phyloP scores from a whole-genome alignment of 2,797 vertebrate genomes.

The Smutsia temminckii region DNA sequence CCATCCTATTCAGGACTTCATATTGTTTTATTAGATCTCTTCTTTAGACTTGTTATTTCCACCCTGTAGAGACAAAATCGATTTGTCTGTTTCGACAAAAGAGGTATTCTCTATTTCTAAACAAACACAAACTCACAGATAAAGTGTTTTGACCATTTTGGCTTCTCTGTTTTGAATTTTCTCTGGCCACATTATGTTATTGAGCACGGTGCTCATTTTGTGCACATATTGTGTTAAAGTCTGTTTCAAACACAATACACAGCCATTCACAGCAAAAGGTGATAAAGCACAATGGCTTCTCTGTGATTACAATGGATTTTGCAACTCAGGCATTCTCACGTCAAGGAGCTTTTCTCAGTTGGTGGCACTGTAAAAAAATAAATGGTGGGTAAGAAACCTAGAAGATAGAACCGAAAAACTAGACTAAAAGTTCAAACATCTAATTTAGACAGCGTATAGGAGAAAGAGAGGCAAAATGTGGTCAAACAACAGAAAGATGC shows the following conservation, averaged over 20 bases:
- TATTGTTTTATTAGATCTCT: constrained; percentile 47
- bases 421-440: background rate
- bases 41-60: constrained; percentile 42
- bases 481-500: background rate
- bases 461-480: background rate
- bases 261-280: background rate
- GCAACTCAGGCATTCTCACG: background rate
- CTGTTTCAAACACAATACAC: background rate
- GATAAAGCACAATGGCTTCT: background rate
- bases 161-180: background rate
- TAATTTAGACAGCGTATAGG: background rate
- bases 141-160: background rate
- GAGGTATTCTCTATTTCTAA: background rate
- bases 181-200: background rate
- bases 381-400: background rate
- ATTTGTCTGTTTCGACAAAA: constrained; percentile 26
- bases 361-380: background rate
- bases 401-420: background rate
- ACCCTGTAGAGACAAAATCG: background rate
- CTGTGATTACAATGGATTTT: background rate
- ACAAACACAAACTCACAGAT: background rate
- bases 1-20: constrained; percentile 14
- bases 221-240: background rate
- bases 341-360: background rate
- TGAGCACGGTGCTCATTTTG: background rate